phyloP scores from a whole-genome alignment of 2,113 vertebrate genomes.

The Menura novaehollandiae region DNA sequence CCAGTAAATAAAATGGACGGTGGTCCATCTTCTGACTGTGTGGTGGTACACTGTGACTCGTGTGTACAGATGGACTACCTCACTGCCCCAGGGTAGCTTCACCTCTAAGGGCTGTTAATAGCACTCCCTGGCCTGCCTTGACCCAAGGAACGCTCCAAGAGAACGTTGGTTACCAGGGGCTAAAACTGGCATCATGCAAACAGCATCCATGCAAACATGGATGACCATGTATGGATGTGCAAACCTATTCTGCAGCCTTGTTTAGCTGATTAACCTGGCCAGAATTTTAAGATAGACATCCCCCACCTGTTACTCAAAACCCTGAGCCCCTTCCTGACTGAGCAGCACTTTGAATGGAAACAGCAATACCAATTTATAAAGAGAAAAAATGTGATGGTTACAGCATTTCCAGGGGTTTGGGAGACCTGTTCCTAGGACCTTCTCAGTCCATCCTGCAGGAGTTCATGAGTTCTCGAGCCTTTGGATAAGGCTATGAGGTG shows the following conservation, averaged over 20 bases:
- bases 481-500: background rate
- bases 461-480: background rate
- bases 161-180: background rate
- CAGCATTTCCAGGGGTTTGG: background rate
- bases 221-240: background rate
- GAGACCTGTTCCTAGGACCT: background rate
- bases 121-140: background rate
- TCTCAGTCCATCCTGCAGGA: background rate
- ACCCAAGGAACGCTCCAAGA: background rate
- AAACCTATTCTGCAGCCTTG: background rate
- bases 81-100: accelerated
- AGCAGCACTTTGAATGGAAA: background rate
- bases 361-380: background rate
- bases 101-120: accelerated
- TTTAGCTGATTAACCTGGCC: background rate
- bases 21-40: background rate
- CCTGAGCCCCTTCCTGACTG: background rate
- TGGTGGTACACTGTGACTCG: background rate
- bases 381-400: background rate
- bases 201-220: background rate
- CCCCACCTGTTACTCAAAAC: background rate
- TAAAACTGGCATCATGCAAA: background rate
- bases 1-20: background rate
- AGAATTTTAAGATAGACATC: background rate
- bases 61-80: background rate